These are phyloP conservation scores for Neodon shergylaensis DNA, from an alignment of 2,113 vertebrate species.

Conservation along the genomic window DNA sequence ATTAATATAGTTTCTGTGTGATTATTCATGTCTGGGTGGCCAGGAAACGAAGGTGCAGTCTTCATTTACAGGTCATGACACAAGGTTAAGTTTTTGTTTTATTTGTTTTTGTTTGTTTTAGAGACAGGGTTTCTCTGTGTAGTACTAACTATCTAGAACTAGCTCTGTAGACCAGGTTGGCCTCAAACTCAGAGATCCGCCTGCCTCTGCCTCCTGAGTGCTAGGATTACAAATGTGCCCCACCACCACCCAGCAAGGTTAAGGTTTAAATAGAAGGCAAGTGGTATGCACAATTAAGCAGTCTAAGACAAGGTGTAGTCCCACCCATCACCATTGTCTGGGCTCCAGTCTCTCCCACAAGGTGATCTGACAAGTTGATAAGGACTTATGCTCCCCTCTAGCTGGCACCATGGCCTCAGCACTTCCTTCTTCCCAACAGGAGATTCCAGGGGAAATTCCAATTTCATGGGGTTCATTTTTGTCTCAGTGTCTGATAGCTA, in stretches of 20 bases:
- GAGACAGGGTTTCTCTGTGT: not conserved
- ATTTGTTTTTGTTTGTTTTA: not conserved
- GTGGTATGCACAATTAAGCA: not conserved
- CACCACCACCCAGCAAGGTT: not conserved
- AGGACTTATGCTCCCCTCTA: not conserved
- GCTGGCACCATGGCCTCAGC: not conserved
- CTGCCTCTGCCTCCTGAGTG: too few relatives aligned
- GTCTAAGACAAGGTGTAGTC: not conserved
- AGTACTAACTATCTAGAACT: too few relatives aligned
- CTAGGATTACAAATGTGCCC: too few relatives aligned
- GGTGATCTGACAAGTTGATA: not conserved
- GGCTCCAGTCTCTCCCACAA: not conserved
- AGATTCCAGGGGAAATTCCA: not conserved
- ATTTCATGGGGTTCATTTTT: not conserved
- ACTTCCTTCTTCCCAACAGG: not conserved
- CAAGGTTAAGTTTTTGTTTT: not conserved
- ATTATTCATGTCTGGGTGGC: too few relatives aligned
- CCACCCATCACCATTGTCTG: not conserved
- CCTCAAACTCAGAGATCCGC: too few relatives aligned
- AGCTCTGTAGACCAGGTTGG: too few relatives aligned
- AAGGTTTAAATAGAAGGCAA: not conserved
- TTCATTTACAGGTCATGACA: not conserved
- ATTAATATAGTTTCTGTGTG: too few relatives aligned
- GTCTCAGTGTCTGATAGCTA: not conserved
- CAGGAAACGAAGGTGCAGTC: too few relatives aligned